Base-by-base conservation (phyloP, 2,888 invertebrate species). In the Blastobasis lacticolella region DNA sequence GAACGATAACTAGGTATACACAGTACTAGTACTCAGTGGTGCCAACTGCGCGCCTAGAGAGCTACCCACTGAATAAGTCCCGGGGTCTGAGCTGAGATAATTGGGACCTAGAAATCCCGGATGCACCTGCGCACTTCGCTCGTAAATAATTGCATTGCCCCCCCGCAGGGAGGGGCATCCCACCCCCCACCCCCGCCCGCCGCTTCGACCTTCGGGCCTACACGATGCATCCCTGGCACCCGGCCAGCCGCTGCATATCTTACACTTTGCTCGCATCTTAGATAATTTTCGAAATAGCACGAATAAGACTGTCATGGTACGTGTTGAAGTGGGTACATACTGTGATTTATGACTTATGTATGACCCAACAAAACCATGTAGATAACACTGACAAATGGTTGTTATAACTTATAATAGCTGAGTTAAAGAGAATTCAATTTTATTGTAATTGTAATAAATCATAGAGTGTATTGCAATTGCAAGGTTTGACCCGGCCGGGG, bases 41-140 rank as follows among this genome's bases (percentile, higher is more conserved):
- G 23, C 23, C 23, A 23, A 23, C 23, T 23, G 23, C 23, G 23
- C 23, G 23, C 23, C 23, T 23, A 23, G 23, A 23, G 23, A 23
- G 23, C 23, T 23, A 23, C 45, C 36, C 23, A 4, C 36, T 45
- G 45, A 45, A 36, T 36, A 23, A 23, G 5, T 9, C n/a, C 38
- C 46, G n/a, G 37, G 47, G 38, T 47, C 38, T 38, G 10, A 10
- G 42, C n/a, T 9, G 46, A 9, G 53, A 49, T 49, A 49, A 48
- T 50, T 52, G 54, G 55, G 55, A 52, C 57, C 64, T 62, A 60
- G 67, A 64, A 69, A 64, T 67, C 68, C 75, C 68, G 62, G 69
- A 69, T 78, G 82, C 81, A 83, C 81, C 75, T 82, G 83, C 84
- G 82, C 82, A 60, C 63, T 76, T 62, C 67, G 63, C 68, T 75